Evolutionary conservation across 2,797 vertebrate genomes (phyloP).

Genomic region (Aselliscus stoliczkanus): DNA sequence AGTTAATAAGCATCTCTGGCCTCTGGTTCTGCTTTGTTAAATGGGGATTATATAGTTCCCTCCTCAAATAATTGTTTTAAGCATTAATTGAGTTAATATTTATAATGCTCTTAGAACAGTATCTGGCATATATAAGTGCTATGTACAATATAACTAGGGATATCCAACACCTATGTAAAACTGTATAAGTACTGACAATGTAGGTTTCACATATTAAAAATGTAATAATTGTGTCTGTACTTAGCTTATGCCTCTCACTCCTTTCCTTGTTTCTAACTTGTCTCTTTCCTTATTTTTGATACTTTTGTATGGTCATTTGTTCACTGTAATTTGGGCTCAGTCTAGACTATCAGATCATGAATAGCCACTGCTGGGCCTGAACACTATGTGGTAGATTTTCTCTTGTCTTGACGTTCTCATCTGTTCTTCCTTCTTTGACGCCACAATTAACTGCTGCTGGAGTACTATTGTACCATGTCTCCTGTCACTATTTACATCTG

Average conservation of each 20-base stretch:
- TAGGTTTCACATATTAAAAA: background rate
- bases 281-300: background rate
- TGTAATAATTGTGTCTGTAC: background rate
- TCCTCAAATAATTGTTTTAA: background rate
- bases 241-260: background rate
- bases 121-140: background rate
- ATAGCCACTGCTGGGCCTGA: background rate
- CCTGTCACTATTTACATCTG: background rate
- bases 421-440: background rate
- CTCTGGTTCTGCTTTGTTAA: background rate
- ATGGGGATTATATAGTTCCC: background rate
- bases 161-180: background rate
- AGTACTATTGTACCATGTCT: background rate
- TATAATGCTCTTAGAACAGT: background rate
- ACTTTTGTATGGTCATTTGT: background rate
- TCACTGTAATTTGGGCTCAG: background rate
- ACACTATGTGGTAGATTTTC: background rate
- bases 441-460: background rate
- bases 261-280: background rate
- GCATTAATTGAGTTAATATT: background rate
- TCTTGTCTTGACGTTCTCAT: background rate
- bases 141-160: background rate
- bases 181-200: background rate
- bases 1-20: background rate
- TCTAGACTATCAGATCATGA: background rate